Evolutionary conservation across 2,113 vertebrate species (phyloP).

Genomic region (Vidua chalybeata): DNA sequence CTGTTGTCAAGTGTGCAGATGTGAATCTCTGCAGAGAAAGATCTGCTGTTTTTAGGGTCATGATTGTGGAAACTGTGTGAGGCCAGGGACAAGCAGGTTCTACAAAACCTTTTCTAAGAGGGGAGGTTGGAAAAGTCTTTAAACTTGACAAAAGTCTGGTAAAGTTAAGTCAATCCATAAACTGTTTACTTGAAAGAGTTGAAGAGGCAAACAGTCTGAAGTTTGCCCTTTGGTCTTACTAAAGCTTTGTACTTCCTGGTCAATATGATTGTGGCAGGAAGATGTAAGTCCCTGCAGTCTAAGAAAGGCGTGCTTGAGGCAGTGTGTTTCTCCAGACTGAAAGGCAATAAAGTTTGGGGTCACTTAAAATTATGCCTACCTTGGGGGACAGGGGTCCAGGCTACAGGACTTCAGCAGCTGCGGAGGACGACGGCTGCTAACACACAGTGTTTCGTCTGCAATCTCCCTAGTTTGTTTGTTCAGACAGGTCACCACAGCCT

Average conservation of each 20-base stretch:
- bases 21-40: not conserved
- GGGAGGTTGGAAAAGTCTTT: not conserved
- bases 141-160: not conserved
- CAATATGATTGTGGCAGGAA: not conserved
- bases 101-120: not conserved
- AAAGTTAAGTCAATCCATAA: not conserved
- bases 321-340: not conserved
- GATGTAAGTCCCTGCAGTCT: not conserved
- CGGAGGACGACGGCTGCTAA: slow-evolving; percentile 83
- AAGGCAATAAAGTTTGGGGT: not conserved
- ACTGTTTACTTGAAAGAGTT: not conserved
- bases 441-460: slow-evolving; percentile 80
- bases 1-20: not conserved
- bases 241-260: not conserved
- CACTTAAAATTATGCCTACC: slow-evolving; percentile 71
- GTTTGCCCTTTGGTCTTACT: not conserved
- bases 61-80: not conserved
- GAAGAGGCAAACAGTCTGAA: not conserved
- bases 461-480: slow-evolving; percentile 91
- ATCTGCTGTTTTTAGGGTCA: not conserved
- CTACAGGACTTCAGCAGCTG: slow-evolving; percentile 87
- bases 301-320: not conserved
- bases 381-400: slow-evolving; percentile 87
- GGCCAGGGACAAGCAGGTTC: not conserved
- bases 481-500: slow-evolving; percentile 91